Evolutionary conservation across 2,113 vertebrate genomes (phyloP), one percentile per base, ranked within the genome.

Genomic region (Spermophilus dauricus): DNA sequence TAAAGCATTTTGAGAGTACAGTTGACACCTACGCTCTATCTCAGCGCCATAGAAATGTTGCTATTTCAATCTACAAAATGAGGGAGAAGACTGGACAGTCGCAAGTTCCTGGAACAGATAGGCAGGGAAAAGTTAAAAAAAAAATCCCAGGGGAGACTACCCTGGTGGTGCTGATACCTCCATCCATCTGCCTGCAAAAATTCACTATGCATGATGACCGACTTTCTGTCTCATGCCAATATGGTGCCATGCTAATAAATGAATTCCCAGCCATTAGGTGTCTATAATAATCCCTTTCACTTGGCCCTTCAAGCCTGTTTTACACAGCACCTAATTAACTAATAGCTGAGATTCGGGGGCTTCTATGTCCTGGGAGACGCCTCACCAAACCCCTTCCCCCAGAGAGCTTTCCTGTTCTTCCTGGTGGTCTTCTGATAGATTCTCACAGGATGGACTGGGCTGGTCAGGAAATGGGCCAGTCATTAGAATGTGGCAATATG

Each of bases 311-410:
- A 17, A 72, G 87, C 12, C 67, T 69, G 45, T 76, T 72, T 84
- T 76, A 42, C 26, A 51, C 7, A 45, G 51, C 3, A 67, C 61
- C 92, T 92, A 96, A 97, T 98, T 97, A 96, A 89, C 93, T 96
- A 96, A 96, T 61, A 92, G 89, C 89, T 37, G 37, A 81, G 84
- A 69, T 58, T n/a, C 89, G n/a, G 81, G 75, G 75, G 7, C 65
- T 63, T 34, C n/a, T 56, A 63, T 70, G 86, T 96, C 78, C 94
- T 48, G 63, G 65, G 91, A 51, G 34, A 77, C 65, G 80, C 81
- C 51, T 93, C 48, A 18, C 16, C 4, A 34, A 84, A 77, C n/a
- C 58, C 84, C 81, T 81, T 26, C 24, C 84, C 28, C 42, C 0
- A 1, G 32, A 28, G 34, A 4, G 1, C 56, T 16, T 58, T 58